Evolutionary conservation across 2,797 vertebrate genomes (phyloP).

Genomic region (Ctenosaura bakeri): DNA sequence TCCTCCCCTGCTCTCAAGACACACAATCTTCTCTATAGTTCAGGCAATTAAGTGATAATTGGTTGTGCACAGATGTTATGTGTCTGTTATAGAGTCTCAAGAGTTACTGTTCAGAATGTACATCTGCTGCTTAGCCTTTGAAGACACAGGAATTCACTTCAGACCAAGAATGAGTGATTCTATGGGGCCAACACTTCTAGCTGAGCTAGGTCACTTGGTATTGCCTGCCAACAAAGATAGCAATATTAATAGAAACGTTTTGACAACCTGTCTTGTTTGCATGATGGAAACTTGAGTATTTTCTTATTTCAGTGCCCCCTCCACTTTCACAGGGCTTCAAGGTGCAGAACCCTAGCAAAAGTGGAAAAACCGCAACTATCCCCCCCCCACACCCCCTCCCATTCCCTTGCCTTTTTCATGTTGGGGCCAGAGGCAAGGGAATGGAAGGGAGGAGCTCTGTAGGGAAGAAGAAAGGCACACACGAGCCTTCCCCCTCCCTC

Average conservation of each 20-base stretch:
- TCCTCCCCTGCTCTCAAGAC: not conserved
- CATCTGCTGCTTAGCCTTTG: not conserved
- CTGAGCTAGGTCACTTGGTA: conserved; percentile 55
- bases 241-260: not conserved
- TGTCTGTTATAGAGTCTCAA: not conserved
- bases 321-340: too few species aligned
- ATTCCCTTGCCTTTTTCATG: too few species aligned
- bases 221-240: conserved; percentile 24
- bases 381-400: too few species aligned
- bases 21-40: not conserved
- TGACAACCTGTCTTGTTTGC: not conserved
- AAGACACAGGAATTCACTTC: too few species aligned
- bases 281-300: not conserved
- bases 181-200: not conserved
- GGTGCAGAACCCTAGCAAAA: too few species aligned
- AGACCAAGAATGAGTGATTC: not conserved
- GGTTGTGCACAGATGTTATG: not conserved
- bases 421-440: too few species aligned
- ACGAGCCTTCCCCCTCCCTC: too few species aligned
- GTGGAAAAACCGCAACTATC: too few species aligned
- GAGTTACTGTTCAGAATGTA: not conserved
- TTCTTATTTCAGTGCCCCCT: not conserved
- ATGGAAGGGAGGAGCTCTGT: too few species aligned
- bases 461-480: too few species aligned
- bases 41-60: not conserved